A percentile compares a stretch with the other conserved stretches of the same genome.
Evolutionary conservation across 2,113 vertebrate genomes (phyloP).

Genomic region (Tichodroma muraria): DNA sequence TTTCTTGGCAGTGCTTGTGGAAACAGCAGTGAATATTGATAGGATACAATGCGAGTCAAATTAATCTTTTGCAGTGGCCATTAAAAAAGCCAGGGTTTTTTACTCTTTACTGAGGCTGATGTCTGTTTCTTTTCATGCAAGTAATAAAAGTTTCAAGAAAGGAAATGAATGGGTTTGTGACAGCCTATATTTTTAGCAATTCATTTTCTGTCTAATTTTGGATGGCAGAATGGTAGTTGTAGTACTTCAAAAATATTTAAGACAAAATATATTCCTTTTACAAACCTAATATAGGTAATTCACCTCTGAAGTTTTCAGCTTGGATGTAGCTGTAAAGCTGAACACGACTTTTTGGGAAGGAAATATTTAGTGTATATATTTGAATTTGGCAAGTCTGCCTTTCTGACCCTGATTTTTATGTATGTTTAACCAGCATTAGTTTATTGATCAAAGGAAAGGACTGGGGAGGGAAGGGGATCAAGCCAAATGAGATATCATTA

Average conservation of each 20-base stretch:
- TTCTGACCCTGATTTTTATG: not conserved
- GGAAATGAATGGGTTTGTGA: not conserved
- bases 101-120: not conserved
- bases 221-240: not conserved
- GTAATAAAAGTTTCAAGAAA: not conserved
- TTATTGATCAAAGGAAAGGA: not conserved
- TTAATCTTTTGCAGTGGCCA: not conserved
- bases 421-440: not conserved
- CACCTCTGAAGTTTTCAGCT: not conserved
- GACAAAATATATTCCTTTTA: not conserved
- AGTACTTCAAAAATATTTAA: not conserved
- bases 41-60: accelerated
- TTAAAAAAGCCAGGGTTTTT: too few relatives aligned
- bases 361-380: not conserved
- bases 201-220: not conserved
- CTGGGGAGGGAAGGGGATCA: not conserved
- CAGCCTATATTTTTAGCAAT: not conserved
- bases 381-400: not conserved
- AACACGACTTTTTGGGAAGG: not conserved
- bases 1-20: not conserved
- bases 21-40: not conserved
- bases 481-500: not conserved
- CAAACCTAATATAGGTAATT: not conserved
- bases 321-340: not conserved
- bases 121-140: not conserved